Percentiles rank a stretch among this genome's conserved stretches.
These are phyloP conservation scores for Podarcis lilfordi DNA, from an alignment of 2,797 vertebrate species.

Conservation along the genomic window DNA sequence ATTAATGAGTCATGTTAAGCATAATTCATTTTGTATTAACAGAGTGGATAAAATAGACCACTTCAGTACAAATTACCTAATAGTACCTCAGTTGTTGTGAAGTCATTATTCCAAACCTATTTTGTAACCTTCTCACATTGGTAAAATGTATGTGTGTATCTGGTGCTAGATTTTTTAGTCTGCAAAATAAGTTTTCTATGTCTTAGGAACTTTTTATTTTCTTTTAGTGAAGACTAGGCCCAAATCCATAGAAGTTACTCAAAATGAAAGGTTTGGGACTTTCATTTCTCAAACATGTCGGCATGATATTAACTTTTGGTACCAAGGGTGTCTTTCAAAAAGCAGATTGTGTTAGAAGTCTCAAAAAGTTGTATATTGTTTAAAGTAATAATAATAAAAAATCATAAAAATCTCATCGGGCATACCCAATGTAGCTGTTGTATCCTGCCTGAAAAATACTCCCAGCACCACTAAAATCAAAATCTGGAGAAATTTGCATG, in stretches of 20 bases:
- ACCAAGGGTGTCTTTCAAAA: too few species aligned
- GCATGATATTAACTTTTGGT: too few species aligned
- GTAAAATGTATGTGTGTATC: neutral
- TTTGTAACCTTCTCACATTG: neutral
- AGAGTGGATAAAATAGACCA: neutral
- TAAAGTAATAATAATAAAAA: too few species aligned
- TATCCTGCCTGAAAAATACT: too few species aligned
- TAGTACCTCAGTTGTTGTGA: neutral
- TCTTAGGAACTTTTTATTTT: neutral
- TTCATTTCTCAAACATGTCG: too few species aligned
- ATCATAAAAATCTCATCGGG: too few species aligned
- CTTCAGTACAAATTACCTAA: conserved; percentile 7
- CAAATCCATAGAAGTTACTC: neutral
- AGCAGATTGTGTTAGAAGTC: too few species aligned
- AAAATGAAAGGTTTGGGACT: too few species aligned
- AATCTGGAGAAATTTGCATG: neutral
- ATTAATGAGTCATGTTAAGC: conserved; percentile 11
- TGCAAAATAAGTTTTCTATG: neutral
- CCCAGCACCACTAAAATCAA: neutral
- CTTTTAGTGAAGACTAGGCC: neutral
- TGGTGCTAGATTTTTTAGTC: neutral
- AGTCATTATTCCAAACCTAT: neutral
- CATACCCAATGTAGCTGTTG: too few species aligned
- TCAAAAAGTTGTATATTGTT: too few species aligned
- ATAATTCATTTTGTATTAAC: neutral